phyloP scores from a whole-genome alignment of 2,113 vertebrate genomes.

The Lasiurus cinereus region DNA sequence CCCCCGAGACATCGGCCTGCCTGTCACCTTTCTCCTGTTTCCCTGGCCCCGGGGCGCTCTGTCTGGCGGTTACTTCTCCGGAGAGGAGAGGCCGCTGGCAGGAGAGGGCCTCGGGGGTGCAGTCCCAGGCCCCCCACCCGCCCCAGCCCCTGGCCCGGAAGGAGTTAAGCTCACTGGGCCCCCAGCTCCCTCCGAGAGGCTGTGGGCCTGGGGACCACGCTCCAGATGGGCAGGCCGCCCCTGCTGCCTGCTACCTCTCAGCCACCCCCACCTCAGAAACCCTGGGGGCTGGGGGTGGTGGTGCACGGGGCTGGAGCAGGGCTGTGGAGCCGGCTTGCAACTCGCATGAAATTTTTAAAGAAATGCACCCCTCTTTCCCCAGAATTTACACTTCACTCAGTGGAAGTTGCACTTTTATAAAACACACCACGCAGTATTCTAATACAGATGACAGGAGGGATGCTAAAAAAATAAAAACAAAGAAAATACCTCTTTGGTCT shows the following conservation, averaged over 20 bases:
- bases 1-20: conserved; percentile 14
- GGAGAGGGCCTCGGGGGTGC: background rate
- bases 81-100: background rate
- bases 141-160: conserved; percentile 16
- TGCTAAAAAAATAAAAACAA: background rate
- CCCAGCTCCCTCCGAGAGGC: background rate
- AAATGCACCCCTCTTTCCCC: background rate
- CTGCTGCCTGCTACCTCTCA: background rate
- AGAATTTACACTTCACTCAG: background rate
- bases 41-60: background rate
- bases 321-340: background rate
- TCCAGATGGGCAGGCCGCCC: background rate
- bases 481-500: background rate
- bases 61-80: background rate
- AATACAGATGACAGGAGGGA: background rate
- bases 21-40: too few relatives aligned
- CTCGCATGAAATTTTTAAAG: background rate
- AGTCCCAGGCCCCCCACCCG: background rate
- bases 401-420: background rate
- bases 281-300: too few relatives aligned
- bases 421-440: background rate
- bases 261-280: background rate
- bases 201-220: background rate
- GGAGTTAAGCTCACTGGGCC: conserved; percentile 68
- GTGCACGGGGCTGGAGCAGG: background rate